These are phyloP conservation scores for Melanostigma gelatinosum DNA, from an alignment of 2,113 vertebrate species.

Conservation along the genomic window DNA sequence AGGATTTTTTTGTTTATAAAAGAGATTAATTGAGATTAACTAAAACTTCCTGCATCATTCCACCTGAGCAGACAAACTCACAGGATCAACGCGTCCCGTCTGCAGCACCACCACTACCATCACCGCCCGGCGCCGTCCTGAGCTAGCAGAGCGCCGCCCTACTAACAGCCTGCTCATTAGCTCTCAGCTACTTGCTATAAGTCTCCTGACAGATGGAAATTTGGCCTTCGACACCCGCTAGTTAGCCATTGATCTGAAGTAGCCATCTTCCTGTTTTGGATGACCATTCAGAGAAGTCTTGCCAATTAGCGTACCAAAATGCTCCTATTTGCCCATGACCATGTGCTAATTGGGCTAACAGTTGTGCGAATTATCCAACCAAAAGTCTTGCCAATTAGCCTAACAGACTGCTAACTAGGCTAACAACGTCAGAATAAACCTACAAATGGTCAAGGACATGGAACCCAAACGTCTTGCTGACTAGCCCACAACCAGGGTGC, in stretches of 20 bases:
- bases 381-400: not conserved
- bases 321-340: not conserved
- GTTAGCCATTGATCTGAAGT: not conserved
- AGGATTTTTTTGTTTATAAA: slow-evolving; percentile 48
- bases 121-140: not conserved
- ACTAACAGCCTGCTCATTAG: not conserved
- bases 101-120: not conserved
- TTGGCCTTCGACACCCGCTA: not conserved
- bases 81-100: slow-evolving; percentile 3
- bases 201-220: not conserved
- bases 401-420: not conserved
- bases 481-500: not conserved
- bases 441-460: not conserved
- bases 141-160: not conserved
- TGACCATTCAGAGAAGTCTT: not conserved
- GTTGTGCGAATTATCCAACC: not conserved
- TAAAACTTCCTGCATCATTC: slow-evolving; percentile 75
- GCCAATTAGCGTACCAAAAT: not conserved
- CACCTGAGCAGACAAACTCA: slow-evolving; percentile 55
- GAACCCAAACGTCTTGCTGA: not conserved
- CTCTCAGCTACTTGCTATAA: not conserved
- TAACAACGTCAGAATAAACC: not conserved
- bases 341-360: not conserved
- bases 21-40: slow-evolving; percentile 62
- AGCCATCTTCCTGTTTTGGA: not conserved